Conservation (phyloP, 2,113 vertebrate genomes). For the Gymnobelideus leadbeateri region DNA sequence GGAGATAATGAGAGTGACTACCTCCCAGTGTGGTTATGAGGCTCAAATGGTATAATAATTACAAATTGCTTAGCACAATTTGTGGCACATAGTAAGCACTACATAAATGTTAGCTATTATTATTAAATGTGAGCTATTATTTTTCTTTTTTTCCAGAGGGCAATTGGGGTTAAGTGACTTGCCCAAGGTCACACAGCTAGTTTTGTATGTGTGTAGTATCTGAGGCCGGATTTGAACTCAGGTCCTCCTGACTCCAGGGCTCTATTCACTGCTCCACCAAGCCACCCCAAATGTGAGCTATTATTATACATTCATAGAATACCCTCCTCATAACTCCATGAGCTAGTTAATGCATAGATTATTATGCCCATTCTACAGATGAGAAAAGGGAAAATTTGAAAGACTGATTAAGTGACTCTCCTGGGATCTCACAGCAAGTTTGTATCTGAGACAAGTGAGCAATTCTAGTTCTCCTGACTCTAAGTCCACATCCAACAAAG, state of each 20-base stretch:
- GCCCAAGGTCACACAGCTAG: too few species aligned
- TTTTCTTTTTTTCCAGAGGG: too few species aligned
- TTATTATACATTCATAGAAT: neutral
- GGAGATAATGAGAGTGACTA: neutral
- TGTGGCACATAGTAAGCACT: neutral
- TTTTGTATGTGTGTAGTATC: too few species aligned
- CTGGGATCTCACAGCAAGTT: neutral
- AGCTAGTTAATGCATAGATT: neutral
- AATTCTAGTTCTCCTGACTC: neutral
- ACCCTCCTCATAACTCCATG: neutral
- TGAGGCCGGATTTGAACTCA: too few species aligned
- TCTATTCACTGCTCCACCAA: too few species aligned
- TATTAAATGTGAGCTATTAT: neutral
- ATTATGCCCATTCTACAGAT: neutral
- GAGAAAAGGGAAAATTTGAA: neutral
- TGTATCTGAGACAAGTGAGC: neutral
- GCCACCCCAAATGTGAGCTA: neutral
- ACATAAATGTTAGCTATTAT: neutral
- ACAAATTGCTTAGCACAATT: neutral
- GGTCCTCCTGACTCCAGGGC: too few species aligned
- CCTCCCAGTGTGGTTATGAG: neutral
- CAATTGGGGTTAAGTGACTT: too few species aligned
- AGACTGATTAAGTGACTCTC: neutral
- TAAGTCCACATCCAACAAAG: neutral
- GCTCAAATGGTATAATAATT: neutral